These are phyloP conservation scores for Capromys pilorides DNA, from an alignment of 2,797 vertebrate genomes.

Conservation along the genomic window DNA sequence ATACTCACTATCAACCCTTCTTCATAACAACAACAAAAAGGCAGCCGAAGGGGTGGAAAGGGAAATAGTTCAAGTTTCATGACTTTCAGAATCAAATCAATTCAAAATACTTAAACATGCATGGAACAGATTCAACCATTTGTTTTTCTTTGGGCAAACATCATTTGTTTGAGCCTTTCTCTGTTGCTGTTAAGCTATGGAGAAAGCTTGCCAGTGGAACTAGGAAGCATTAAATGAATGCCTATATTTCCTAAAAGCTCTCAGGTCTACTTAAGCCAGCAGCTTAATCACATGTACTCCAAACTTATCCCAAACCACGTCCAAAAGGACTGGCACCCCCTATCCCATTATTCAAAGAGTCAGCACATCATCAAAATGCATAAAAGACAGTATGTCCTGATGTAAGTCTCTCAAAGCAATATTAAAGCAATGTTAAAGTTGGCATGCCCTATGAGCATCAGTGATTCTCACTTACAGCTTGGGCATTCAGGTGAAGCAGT, in stretches of 20 bases:
- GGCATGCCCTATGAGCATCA: not conserved
- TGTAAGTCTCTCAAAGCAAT: conserved; percentile 14
- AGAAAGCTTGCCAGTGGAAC: conserved; percentile 58
- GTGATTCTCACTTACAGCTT: conserved; percentile 1
- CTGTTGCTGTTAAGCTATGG: conserved; percentile 57
- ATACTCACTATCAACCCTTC: conserved; percentile 29
- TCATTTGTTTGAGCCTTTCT: conserved; percentile 61
- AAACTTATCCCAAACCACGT: conserved; percentile 43
- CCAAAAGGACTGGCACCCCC: not conserved
- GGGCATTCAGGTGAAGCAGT: not conserved
- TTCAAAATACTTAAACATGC: conserved; percentile 65
- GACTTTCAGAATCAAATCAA: conserved; percentile 66
- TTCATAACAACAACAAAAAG: not conserved
- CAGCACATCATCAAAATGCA: conserved; percentile 33
- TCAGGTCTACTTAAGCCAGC: conserved; percentile 38
- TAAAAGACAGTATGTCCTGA: not conserved
- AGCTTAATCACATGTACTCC: conserved; percentile 4
- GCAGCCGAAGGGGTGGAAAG: conserved; percentile 30
- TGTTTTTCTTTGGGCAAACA: conserved; percentile 65
- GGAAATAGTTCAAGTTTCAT: conserved; percentile 46
- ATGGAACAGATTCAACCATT: conserved; percentile 64
- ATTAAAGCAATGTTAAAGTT: not conserved
- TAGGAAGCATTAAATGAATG: conserved; percentile 67
- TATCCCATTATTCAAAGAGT: conserved; percentile 17
- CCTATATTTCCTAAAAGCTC: conserved; percentile 54